Evolutionary conservation across 2,113 vertebrate species (phyloP), one percentile per base, ranked within the genome.

Genomic region (Myotis yumanensis): DNA sequence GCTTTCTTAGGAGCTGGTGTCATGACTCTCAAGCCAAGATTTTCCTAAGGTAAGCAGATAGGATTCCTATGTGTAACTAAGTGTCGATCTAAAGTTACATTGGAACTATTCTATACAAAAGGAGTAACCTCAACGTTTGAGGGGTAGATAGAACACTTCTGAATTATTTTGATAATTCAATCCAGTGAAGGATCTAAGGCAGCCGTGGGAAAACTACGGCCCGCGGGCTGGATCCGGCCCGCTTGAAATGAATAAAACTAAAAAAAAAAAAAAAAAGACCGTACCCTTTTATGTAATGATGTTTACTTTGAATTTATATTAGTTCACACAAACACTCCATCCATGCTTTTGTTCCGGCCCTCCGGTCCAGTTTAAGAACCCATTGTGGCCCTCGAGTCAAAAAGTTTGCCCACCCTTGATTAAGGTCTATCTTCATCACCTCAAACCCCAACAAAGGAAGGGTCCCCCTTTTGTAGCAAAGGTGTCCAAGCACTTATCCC

Each of bases 111-210:
- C 43, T 11, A 37, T 37, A 51, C 62, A 64, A 87, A 83, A 64
- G 30, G 7, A 81, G 30, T 64, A 52, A 40, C 48, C 11, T 17
- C 71, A 35, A 2, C 17, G 17, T 92, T 76, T 64, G n/a, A 40
- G n/a, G 66, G 51, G 11, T 35, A 16, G 62, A 4, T 15, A 75
- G 79, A 76, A 86, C 32, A 51, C 40, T 46, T 72, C 7, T 37
- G 32, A 93, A 64, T 57, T 89, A 8, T 43, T 94, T 95, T 91
- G 52, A 64, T 72, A 32, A 35, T 93, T 81, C 43, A 37, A n/a
- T 37, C 14, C 20, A 35, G 6, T 35, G 62, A 86, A 92, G 54
- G 72, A 59, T 18, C 40, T 72, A 22, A 30, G 37, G 37, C 37
- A 37, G 37, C 37, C 37, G 37, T 37, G 37, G 37, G 37, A 37